phyloP scores from a whole-genome alignment of 2,797 vertebrate species.

The Eupleurogrammus muticus region DNA sequence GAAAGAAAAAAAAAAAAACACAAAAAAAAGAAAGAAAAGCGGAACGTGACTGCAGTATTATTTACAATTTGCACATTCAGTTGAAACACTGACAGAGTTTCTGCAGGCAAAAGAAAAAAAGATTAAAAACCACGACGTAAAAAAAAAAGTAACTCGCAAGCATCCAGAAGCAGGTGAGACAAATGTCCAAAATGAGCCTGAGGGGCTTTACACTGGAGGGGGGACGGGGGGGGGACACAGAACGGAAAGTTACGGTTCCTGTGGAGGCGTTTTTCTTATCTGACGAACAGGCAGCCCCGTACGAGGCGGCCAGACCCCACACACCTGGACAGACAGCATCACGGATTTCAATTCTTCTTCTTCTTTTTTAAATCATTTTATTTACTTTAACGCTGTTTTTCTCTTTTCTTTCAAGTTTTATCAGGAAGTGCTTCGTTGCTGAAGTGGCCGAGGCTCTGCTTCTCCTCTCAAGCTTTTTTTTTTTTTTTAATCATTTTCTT shows the following conservation, averaged over 20 bases:
- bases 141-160: constrained; percentile 60
- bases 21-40: constrained; percentile 77
- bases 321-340: constrained; percentile 69
- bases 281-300: constrained; percentile 44
- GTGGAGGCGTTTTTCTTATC: constrained; percentile 45
- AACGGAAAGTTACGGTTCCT: constrained; percentile 31
- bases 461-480: constrained; percentile 18
- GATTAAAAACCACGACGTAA: constrained; percentile 9
- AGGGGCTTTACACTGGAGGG: constrained; percentile 4
- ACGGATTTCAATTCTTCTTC: constrained; percentile 63
- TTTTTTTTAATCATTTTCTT: no score
- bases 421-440: constrained; percentile 87
- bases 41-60: constrained; percentile 79
- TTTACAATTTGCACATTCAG: constrained; percentile 89
- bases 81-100: constrained; percentile 78
- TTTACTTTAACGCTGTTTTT: constrained; percentile 52
- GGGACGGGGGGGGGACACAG: not conserved
- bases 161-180: constrained; percentile 85
- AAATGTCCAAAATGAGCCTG: constrained; percentile 80
- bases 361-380: constrained; percentile 25
- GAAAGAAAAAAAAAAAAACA: constrained; percentile 77
- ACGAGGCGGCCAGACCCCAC: constrained; percentile 31
- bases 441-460: constrained; percentile 60
- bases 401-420: constrained; percentile 88
- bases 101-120: constrained; percentile 75